Evolutionary conservation across 2,888 invertebrate species (phyloP).

Genomic region (Hoplodrina blanda): DNA sequence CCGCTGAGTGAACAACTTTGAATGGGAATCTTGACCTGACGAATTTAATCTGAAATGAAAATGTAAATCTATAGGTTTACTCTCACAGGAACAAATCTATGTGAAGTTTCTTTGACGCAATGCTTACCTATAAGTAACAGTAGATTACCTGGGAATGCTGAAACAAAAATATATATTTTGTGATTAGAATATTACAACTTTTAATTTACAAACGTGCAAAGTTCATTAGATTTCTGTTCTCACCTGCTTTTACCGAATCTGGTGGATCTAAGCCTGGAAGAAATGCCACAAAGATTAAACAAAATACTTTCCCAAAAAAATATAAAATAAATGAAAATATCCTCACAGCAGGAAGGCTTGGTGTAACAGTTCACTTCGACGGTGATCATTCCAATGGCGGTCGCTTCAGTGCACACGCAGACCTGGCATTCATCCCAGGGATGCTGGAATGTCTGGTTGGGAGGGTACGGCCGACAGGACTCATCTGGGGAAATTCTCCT

Average conservation of each 20-base stretch:
- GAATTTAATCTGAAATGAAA: conserved; percentile 60
- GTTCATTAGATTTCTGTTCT: background rate
- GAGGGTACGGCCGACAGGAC: conserved; percentile 80
- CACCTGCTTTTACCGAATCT: conserved; percentile 53
- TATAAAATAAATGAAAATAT: background rate
- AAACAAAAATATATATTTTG: conserved; percentile 2
- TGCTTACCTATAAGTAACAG: conserved; percentile 36
- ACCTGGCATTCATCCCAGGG: conserved; percentile 86
- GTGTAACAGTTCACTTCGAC: conserved; percentile 84
- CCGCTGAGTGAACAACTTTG: conserved; percentile 63
- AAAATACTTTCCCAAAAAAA: background rate
- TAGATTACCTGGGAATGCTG: conserved; percentile 49
- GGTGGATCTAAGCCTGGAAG: conserved; percentile 61
- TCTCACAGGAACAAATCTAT: conserved; percentile 1
- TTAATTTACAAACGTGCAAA: background rate
- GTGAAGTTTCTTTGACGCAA: background rate
- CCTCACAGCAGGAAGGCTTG: conserved; percentile 83
- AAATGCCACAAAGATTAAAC: conserved; percentile 11
- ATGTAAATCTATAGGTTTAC: conserved; percentile 13
- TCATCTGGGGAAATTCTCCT: conserved; percentile 71
- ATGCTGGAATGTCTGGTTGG: conserved; percentile 82
- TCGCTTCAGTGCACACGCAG: conserved; percentile 79
- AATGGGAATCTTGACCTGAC: conserved; percentile 64
- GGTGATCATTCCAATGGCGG: conserved; percentile 66
- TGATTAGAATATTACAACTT: background rate